phyloP scores from a whole-genome alignment of 2,888 invertebrate genomes.

The Oligia strigilis region DNA sequence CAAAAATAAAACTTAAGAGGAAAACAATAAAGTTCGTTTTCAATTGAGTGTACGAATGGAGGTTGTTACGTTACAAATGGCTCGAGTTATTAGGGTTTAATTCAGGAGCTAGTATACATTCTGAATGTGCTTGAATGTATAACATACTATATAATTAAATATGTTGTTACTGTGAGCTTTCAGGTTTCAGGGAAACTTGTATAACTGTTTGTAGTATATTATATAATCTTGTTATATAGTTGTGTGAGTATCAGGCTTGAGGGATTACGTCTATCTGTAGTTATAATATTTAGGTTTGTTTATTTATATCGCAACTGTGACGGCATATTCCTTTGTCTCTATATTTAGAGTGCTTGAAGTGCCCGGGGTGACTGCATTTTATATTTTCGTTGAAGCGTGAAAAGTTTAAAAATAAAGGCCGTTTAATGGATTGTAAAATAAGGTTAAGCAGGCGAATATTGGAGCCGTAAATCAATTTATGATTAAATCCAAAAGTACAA shows the following conservation, averaged over 20 bases:
- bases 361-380: constrained; percentile 37
- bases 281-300: constrained; percentile 39
- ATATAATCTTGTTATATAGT: constrained; percentile 43
- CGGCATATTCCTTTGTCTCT: constrained; percentile 54
- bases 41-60: constrained; percentile 27
- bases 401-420: constrained; percentile 31
- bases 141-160: constrained; percentile 79
- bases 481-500: neutral
- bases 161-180: constrained; percentile 71
- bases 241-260: constrained; percentile 31
- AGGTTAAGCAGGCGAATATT: constrained; percentile 4
- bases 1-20: constrained; percentile 59
- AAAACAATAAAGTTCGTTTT: constrained; percentile 66
- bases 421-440: constrained; percentile 33
- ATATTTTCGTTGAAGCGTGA: constrained; percentile 34
- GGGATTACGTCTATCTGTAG: constrained; percentile 35
- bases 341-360: constrained; percentile 51
- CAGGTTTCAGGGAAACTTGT: constrained; percentile 64
- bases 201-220: constrained; percentile 50
- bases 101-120: constrained; percentile 83
- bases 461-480: constrained; percentile 12
- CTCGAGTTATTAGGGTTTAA: constrained; percentile 81
- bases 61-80: constrained; percentile 65
- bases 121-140: constrained; percentile 80
- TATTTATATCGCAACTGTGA: constrained; percentile 52